A percentile compares a stretch with the other conserved stretches of the same genome.
Evolutionary conservation across 2,888 invertebrate genomes (phyloP).

Genomic region (Cinara cedri): DNA sequence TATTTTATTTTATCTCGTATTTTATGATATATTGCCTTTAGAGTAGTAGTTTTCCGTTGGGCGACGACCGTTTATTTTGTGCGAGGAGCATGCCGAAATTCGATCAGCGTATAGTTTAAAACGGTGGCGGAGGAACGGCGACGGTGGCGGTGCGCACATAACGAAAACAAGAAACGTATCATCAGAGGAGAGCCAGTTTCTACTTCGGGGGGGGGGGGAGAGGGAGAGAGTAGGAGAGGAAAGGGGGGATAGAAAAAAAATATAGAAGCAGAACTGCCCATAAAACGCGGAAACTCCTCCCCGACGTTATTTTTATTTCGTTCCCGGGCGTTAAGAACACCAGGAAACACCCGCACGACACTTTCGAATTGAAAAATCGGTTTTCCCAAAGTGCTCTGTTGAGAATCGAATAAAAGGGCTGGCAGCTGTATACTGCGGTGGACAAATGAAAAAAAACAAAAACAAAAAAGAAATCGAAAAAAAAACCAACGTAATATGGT

Average conservation of each 20-base stretch:
- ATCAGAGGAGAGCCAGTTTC: conserved; percentile 16
- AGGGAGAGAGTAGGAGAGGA: no score
- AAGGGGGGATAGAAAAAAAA: conserved; percentile 21
- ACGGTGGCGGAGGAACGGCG: background rate
- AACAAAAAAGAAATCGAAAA: background rate
- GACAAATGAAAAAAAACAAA: conserved; percentile 31
- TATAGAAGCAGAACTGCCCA: conserved; percentile 41
- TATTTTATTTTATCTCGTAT: conserved; percentile 26
- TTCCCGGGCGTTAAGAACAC: conserved; percentile 35
- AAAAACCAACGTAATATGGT: conserved; percentile 33
- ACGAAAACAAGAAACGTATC: conserved; percentile 8
- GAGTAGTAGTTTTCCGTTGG: background rate
- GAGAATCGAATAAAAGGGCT: conserved; percentile 47
- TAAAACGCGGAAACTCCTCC: conserved; percentile 48
- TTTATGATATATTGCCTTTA: conserved; percentile 34
- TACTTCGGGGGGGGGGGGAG: no score
- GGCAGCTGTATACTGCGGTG: conserved; percentile 42
- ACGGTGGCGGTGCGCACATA: background rate
- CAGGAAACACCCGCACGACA: conserved; percentile 35
- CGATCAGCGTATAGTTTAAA: conserved; percentile 25
- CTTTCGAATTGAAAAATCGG: conserved; percentile 55
- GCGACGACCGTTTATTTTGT: conserved; percentile 16
- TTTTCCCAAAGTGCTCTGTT: conserved; percentile 56
- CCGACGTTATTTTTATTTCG: conserved; percentile 54
- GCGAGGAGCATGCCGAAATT: conserved; percentile 15